Conservation (phyloP, 2,113 vertebrate species). For the Cyphomyrus plagiostoma region DNA sequence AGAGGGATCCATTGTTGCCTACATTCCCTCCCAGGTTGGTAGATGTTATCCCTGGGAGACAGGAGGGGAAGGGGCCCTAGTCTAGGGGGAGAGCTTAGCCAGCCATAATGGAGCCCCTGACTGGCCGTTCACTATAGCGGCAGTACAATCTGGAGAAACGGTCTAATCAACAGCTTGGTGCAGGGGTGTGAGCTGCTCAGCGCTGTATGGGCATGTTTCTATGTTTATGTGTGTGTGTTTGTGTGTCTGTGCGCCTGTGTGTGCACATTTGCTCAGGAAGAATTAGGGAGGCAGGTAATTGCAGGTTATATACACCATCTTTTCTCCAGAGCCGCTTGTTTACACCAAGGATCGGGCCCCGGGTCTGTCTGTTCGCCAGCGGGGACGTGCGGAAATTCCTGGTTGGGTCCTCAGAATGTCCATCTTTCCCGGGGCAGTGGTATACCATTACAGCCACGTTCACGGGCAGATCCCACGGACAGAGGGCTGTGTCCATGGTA, state of each 20-base stretch:
- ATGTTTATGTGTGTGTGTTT: background rate
- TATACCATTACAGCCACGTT: background rate
- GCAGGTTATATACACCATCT: constrained; percentile 57
- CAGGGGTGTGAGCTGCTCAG: constrained; percentile 11
- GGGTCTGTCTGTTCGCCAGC: background rate
- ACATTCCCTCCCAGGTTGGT: background rate
- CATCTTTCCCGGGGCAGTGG: background rate
- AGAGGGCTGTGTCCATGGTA: background rate
- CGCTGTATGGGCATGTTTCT: background rate
- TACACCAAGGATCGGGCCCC: background rate
- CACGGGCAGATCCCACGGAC: background rate
- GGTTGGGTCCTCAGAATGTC: background rate
- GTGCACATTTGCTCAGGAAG: constrained; percentile 22
- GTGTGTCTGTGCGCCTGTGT: background rate
- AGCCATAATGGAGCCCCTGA: constrained; percentile 34
- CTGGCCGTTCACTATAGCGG: constrained; percentile 19
- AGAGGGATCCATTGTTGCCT: background rate
- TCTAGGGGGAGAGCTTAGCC: constrained; percentile 27
- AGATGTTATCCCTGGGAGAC: background rate
- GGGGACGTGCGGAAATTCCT: background rate
- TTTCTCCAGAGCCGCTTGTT: constrained; percentile 46
- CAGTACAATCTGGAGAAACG: constrained; percentile 32
- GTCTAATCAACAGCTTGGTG: constrained; percentile 42
- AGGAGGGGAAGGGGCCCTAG: constrained; percentile 33
- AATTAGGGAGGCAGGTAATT: constrained; percentile 52